Evolutionary conservation across 1,140 invertebrate genomes (phyloP).

Genomic region (Batillaria attramentaria): DNA sequence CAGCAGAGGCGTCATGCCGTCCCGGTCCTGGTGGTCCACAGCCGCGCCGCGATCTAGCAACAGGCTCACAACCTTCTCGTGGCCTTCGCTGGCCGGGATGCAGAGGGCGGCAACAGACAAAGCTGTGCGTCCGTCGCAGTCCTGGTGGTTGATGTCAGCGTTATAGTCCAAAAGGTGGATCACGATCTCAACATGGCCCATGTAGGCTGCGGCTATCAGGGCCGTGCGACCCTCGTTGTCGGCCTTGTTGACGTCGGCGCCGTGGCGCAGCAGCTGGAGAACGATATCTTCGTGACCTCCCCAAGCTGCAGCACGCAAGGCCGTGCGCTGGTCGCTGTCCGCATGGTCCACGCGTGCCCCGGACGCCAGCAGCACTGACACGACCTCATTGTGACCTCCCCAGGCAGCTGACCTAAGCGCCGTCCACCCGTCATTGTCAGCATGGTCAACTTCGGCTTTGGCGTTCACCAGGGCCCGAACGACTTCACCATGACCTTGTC

Average conservation of each 20-base stretch:
- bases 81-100: conserved; percentile 82
- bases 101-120: conserved; percentile 78
- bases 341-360: conserved; percentile 87
- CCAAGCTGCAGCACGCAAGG: conserved; percentile 92
- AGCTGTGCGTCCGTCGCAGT: conserved; percentile 73
- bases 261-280: conserved; percentile 85
- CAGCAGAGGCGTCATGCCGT: conserved; percentile 94
- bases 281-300: conserved; percentile 94
- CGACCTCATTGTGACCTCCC: conserved; percentile 86
- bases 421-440: conserved; percentile 74
- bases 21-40: conserved; percentile 91
- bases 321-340: conserved; percentile 87
- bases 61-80: conserved; percentile 68
- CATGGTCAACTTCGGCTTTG: conserved; percentile 67
- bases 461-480: conserved; percentile 65
- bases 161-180: conserved; percentile 66
- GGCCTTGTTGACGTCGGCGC: conserved; percentile 82
- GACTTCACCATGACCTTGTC: conserved; percentile 75
- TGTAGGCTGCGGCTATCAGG: conserved; percentile 75
- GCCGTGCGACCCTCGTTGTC: conserved; percentile 88
- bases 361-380: conserved; percentile 82
- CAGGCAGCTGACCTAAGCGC: conserved; percentile 81
- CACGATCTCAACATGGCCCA: conserved; percentile 75
- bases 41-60: conserved; percentile 82
- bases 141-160: conserved; percentile 69